These are phyloP conservation scores for Pseudopodoces humilis DNA, from an alignment of 2,113 vertebrate genomes.

Conservation along the genomic window DNA sequence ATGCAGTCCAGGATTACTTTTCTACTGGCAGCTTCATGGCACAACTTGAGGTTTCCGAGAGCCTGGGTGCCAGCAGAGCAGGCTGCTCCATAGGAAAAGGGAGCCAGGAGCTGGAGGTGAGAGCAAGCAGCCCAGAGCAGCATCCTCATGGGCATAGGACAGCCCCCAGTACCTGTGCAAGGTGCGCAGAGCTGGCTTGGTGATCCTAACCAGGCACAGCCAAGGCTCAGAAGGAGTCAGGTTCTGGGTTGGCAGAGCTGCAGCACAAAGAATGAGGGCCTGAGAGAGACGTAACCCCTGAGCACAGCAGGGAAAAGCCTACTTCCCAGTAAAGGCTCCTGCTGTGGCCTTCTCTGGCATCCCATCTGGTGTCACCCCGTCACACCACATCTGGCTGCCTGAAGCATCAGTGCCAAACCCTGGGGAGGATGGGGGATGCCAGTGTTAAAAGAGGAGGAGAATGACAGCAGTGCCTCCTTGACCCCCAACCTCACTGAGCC, in stretches of 20 bases:
- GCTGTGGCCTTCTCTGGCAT: rapidly evolving
- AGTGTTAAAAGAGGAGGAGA: not conserved
- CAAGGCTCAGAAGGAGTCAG: not conserved
- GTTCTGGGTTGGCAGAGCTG: not conserved
- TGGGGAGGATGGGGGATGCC: not conserved
- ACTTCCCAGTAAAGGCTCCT: not conserved
- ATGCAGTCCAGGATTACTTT: not conserved
- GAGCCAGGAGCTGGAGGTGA: not conserved
- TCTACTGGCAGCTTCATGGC: not conserved
- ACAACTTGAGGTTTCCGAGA: not conserved
- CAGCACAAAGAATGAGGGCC: not conserved
- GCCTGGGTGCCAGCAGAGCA: not conserved
- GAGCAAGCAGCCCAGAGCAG: not conserved
- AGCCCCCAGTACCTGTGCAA: not conserved
- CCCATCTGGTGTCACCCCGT: not conserved
- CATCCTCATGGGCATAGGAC: not conserved
- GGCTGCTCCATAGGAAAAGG: not conserved
- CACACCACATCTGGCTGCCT: rapidly evolving
- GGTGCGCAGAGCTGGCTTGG: rapidly evolving
- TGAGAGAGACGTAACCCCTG: not conserved
- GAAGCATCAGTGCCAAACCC: not conserved
- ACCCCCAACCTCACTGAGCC: not conserved
- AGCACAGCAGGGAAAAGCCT: not conserved
- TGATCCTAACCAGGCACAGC: not conserved
- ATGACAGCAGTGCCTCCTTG: not conserved